Percentiles rank a stretch among this genome's conserved stretches.
These are phyloP conservation scores for Odontomyia ornata DNA, from an alignment of 2,888 invertebrate species.

Conservation along the genomic window DNA sequence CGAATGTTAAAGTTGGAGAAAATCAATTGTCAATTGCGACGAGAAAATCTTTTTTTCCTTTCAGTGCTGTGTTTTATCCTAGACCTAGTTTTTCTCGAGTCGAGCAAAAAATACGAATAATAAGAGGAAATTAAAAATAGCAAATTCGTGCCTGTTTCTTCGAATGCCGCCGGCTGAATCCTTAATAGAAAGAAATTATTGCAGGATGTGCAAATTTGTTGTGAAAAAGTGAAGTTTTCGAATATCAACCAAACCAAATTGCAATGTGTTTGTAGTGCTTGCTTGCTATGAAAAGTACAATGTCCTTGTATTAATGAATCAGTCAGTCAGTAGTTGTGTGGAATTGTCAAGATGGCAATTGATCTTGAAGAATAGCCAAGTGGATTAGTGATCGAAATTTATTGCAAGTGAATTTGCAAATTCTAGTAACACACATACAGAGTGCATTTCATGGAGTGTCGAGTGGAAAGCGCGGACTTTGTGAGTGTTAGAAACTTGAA, in stretches of 20 bases:
- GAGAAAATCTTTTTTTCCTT: neutral
- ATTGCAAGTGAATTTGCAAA: neutral
- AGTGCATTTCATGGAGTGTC: slow-evolving; percentile 1
- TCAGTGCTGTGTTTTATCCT: slow-evolving; percentile 28
- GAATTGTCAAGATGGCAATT: neutral
- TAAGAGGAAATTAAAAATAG: neutral
- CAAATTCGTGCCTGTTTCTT: neutral
- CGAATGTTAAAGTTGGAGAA: slow-evolving; percentile 8
- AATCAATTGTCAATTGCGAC: slow-evolving; percentile 32
- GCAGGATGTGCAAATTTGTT: neutral
- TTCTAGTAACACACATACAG: neutral
- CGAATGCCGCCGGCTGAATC: neutral
- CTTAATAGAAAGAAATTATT: neutral
- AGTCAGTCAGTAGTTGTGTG: neutral
- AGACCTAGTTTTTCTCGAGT: slow-evolving; percentile 31
- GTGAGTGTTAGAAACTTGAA: neutral
- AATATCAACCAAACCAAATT: too few species aligned
- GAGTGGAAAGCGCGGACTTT: neutral
- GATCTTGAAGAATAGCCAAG: neutral
- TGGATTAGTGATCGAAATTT: neutral
- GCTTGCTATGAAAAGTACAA: neutral
- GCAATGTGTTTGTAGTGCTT: neutral
- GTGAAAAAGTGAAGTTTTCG: slow-evolving; percentile 2
- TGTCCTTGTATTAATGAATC: neutral
- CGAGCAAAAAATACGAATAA: neutral